Percentiles rank a stretch among this genome's conserved stretches.
Evolutionary conservation across 53 echinoderm and acorn worm genomes (phyloP).

Genomic region (Stichopus horrens): DNA sequence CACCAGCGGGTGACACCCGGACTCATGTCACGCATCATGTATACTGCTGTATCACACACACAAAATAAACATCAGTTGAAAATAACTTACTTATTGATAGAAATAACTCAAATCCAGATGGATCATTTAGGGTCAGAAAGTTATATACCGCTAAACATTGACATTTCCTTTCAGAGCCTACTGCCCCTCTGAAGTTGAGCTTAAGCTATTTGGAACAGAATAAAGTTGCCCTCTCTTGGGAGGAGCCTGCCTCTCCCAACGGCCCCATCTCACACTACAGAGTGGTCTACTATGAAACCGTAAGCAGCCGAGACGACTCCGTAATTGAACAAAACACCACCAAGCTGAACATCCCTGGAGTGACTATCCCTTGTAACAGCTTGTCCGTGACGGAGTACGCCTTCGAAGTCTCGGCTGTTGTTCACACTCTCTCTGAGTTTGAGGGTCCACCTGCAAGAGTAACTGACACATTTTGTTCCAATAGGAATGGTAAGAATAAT

Average conservation of each 20-base stretch:
- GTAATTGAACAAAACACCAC: background rate
- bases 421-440: background rate
- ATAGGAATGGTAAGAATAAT: no score
- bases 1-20: no score
- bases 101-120: no score
- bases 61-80: no score
- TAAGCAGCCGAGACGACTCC: background rate
- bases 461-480: no score
- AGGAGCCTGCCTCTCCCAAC: background rate
- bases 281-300: background rate
- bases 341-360: background rate
- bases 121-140: no score
- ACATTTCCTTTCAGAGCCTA: background rate
- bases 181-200: background rate
- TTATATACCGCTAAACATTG: background rate
- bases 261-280: background rate
- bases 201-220: background rate
- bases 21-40: no score
- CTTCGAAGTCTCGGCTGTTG: background rate
- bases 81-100: no score
- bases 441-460: background rate
- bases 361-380: background rate
- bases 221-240: background rate
- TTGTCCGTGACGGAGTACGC: background rate
- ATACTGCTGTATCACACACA: no score